phyloP scores from a whole-genome alignment of 2,797 vertebrate genomes.

The Eremophila alpestris region DNA sequence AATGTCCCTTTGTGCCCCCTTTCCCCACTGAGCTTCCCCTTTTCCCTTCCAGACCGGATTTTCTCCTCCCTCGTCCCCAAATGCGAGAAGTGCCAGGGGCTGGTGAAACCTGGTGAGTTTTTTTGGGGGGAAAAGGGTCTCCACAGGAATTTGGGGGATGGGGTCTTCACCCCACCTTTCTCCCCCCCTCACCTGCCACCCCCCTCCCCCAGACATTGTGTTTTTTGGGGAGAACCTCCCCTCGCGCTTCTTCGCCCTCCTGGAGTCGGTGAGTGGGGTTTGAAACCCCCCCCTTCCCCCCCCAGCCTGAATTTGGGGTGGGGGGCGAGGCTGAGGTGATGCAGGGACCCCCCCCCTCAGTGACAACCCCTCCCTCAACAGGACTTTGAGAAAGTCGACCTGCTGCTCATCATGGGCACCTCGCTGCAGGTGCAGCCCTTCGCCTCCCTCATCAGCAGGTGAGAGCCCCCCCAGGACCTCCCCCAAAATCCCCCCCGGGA shows the following conservation, averaged over 20 bases:
- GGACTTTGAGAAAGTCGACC: neutral
- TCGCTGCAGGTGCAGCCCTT: neutral
- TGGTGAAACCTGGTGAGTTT: neutral
- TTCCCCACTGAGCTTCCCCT: neutral
- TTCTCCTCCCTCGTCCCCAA: neutral
- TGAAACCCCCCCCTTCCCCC: too few relatives aligned
- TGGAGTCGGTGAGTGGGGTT: neutral
- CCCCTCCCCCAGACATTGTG: neutral
- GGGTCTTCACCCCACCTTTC: too few relatives aligned
- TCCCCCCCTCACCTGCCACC: neutral
- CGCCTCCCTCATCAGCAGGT: neutral
- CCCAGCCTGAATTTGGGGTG: too few relatives aligned
- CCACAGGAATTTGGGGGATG: neutral
- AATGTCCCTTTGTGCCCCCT: neutral
- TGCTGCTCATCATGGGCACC: neutral
- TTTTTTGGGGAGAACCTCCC: neutral
- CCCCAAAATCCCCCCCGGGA: too few relatives aligned
- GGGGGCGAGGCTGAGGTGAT: too few relatives aligned
- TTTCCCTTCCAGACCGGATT: neutral
- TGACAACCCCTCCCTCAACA: neutral
- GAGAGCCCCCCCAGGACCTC: neutral
- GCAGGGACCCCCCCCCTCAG: rapidly evolving
- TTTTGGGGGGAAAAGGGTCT: neutral
- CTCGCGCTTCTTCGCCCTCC: neutral
- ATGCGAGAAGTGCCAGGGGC: neutral